Conservation (phyloP, 2,113 vertebrate genomes). For the Hemicordylus capensis region DNA sequence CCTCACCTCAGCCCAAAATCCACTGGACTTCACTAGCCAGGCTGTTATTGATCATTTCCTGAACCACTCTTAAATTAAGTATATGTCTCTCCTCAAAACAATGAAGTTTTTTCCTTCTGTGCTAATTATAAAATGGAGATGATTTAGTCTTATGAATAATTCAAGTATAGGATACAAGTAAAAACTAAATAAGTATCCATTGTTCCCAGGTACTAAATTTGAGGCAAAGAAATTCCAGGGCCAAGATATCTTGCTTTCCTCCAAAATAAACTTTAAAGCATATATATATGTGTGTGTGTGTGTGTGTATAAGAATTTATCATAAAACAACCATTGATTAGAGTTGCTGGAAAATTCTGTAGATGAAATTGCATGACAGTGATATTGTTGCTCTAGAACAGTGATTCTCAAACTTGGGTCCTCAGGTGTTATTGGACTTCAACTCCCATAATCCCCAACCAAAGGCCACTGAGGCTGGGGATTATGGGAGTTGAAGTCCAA, state of each 20-base stretch:
- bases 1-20: not conserved
- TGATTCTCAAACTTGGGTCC: too few relatives aligned
- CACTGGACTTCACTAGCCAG: not conserved
- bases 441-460: too few relatives aligned
- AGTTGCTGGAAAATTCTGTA: conserved; percentile 6
- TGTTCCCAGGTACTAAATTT: not conserved
- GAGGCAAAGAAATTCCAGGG: too few relatives aligned
- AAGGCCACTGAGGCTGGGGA: too few relatives aligned
- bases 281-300: too few relatives aligned
- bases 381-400: too few relatives aligned
- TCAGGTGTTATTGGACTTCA: too few relatives aligned
- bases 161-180: not conserved
- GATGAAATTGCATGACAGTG: conserved; percentile 8
- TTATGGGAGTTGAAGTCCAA: too few relatives aligned
- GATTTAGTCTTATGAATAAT: not conserved
- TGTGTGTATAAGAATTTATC: not conserved
- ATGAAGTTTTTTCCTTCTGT: too few relatives aligned
- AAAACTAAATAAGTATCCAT: not conserved
- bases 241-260: not conserved
- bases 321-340: conserved; percentile 25
- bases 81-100: too few relatives aligned
- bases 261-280: not conserved
- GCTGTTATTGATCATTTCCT: not conserved
- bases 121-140: not conserved
- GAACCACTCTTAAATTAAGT: too few relatives aligned